A percentile compares a stretch with the other conserved stretches of the same genome.
Evolutionary conservation across 1,140 invertebrate species (phyloP).

Genomic region (Brachionus manjavacas): DNA sequence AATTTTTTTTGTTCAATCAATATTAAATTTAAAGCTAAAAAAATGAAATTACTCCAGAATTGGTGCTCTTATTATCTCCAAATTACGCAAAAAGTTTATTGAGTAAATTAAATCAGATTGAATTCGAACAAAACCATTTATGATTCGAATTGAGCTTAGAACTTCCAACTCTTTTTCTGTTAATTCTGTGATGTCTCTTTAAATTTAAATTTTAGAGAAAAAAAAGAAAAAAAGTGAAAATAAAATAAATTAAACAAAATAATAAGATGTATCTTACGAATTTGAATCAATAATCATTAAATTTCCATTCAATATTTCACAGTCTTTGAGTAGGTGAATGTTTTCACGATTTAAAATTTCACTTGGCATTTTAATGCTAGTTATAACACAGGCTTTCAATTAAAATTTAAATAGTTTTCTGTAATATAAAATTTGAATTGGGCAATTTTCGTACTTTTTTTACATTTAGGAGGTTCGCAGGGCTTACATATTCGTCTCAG

Average conservation of each 20-base stretch:
- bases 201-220: neutral
- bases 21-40: neutral
- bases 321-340: neutral
- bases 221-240: neutral
- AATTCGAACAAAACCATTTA: constrained; percentile 35
- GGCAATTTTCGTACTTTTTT: neutral
- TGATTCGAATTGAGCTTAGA: neutral
- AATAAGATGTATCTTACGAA: neutral
- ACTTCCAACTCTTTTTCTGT: neutral
- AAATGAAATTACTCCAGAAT: neutral
- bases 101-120: neutral
- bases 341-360: neutral
- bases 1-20: too few relatives aligned
- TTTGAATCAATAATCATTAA: neutral
- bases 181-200: neutral
- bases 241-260: too few relatives aligned
- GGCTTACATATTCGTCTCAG: constrained; percentile 7
- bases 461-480: neutral
- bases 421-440: too few relatives aligned
- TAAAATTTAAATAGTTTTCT: neutral
- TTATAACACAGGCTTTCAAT: neutral
- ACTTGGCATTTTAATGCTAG: neutral
- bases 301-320: constrained; percentile 33
- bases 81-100: neutral
- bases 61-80: neutral